These are phyloP conservation scores for Cydia amplana DNA, from an alignment of 1,140 invertebrate genomes.

Conservation along the genomic window DNA sequence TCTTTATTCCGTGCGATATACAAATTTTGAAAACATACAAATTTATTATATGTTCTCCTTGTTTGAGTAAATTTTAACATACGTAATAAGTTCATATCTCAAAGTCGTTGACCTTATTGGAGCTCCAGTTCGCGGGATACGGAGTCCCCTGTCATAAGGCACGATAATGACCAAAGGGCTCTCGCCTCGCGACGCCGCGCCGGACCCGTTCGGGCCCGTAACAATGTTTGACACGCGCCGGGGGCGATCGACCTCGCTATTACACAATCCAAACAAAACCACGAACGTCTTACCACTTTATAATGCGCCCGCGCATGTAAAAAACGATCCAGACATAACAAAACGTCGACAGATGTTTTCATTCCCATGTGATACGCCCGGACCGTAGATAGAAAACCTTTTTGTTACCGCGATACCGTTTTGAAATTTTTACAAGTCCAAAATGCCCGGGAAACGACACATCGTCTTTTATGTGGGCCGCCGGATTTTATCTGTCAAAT, in stretches of 20 bases:
- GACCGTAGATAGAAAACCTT: constrained; percentile 46
- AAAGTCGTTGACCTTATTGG: constrained; percentile 26
- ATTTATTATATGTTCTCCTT: too few species aligned
- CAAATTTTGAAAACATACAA: too few species aligned
- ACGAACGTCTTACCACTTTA: constrained; percentile 43
- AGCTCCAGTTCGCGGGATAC: constrained; percentile 34
- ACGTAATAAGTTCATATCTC: neutral
- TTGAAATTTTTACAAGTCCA: constrained; percentile 67
- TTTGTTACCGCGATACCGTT: constrained; percentile 67
- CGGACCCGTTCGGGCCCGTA: constrained; percentile 39
- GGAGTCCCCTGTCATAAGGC: constrained; percentile 39
- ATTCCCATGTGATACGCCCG: constrained; percentile 58
- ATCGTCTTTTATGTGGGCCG: constrained; percentile 68
- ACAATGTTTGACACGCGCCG: constrained; percentile 45
- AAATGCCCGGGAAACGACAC: constrained; percentile 59
- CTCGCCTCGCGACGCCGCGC: constrained; percentile 36
- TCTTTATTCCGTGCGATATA: too few species aligned
- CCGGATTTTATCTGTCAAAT: constrained; percentile 70
- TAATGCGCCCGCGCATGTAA: constrained; percentile 47
- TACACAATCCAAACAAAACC: constrained; percentile 50
- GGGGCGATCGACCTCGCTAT: constrained; percentile 49
- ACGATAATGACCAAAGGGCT: constrained; percentile 44
- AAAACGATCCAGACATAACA: constrained; percentile 49
- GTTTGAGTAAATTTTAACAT: neutral
- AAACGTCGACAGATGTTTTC: constrained; percentile 69